phyloP scores from a whole-genome alignment of 2,888 invertebrate species.

The Conistra vaccinii region DNA sequence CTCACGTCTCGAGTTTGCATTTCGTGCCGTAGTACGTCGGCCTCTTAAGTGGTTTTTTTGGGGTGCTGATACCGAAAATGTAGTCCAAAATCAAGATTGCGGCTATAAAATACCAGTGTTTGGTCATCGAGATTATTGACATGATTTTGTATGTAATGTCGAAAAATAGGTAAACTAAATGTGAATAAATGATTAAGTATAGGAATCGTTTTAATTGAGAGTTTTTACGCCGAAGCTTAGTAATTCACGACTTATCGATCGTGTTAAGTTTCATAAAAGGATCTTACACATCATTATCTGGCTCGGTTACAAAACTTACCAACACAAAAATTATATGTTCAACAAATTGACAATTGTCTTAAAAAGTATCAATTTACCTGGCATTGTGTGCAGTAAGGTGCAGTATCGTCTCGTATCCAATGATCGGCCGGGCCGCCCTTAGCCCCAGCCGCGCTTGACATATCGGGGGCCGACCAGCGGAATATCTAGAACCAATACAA shows the following conservation, averaged over 20 bases:
- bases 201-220: neutral
- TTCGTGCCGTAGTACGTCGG: too few relatives aligned
- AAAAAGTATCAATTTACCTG: slow-evolving; percentile 84
- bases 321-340: neutral
- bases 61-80: neutral
- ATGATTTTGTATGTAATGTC: too few relatives aligned
- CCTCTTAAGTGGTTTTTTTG: neutral
- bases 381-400: slow-evolving; percentile 97
- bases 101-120: neutral
- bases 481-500: slow-evolving; percentile 91
- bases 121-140: too few relatives aligned
- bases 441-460: slow-evolving; percentile 92
- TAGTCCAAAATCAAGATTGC: neutral
- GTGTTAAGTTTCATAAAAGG: too few relatives aligned
- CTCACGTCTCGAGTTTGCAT: too few relatives aligned
- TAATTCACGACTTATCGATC: neutral
- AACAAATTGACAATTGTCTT: too few relatives aligned
- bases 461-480: slow-evolving; percentile 97
- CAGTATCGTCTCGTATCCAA: slow-evolving; percentile 98
- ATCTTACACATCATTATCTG: too few relatives aligned
- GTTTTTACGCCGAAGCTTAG: neutral
- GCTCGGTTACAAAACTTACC: neutral
- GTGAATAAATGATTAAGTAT: too few relatives aligned
- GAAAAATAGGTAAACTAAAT: too few relatives aligned
- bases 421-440: slow-evolving; percentile 96